These are phyloP conservation scores for Papilio helenus DNA, from an alignment of 1,140 invertebrate genomes.

Conservation along the genomic window DNA sequence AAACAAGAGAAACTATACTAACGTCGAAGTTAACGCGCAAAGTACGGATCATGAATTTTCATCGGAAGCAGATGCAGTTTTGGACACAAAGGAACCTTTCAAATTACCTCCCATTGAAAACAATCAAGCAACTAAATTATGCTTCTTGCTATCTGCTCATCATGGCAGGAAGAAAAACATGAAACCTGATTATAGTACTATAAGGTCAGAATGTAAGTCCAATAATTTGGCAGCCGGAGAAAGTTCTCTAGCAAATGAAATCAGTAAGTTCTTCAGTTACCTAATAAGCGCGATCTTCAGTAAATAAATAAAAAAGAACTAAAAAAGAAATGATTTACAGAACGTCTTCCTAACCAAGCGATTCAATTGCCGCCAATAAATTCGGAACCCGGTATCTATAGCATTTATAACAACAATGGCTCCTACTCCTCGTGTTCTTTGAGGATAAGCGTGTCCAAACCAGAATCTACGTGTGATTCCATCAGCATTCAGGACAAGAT, in stretches of 20 bases:
- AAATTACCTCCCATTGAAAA: slow-evolving; percentile 66
- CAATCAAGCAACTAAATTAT: slow-evolving; percentile 55
- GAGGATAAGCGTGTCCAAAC: slow-evolving; percentile 25
- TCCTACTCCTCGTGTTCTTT: slow-evolving; percentile 23
- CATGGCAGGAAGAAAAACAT: not conserved
- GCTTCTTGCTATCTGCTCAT: slow-evolving; percentile 57
- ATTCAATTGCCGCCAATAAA: slow-evolving; percentile 63
- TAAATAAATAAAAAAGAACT: slow-evolving; percentile 16
- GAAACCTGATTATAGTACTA: slow-evolving; percentile 21
- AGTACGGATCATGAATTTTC: not conserved
- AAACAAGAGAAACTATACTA: slow-evolving; percentile 41
- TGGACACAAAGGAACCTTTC: slow-evolving; percentile 45
- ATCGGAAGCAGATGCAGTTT: not conserved
- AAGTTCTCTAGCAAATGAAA: slow-evolving; percentile 54
- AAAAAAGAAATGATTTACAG: slow-evolving; percentile 42
- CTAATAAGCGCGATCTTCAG: not conserved
- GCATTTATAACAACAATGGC: slow-evolving; percentile 36
- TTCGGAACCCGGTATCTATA: slow-evolving; percentile 47
- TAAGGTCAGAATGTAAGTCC: slow-evolving; percentile 56
- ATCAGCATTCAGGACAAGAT: slow-evolving; percentile 69
- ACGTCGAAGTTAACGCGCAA: slow-evolving; percentile 38
- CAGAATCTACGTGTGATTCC: slow-evolving; percentile 41
- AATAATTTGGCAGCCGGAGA: slow-evolving; percentile 66
- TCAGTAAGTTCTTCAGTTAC: slow-evolving; percentile 35
- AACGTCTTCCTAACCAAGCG: slow-evolving; percentile 40